Evolutionary conservation across 2,797 vertebrate genomes (phyloP).

Genomic region (Lepus townsendii): DNA sequence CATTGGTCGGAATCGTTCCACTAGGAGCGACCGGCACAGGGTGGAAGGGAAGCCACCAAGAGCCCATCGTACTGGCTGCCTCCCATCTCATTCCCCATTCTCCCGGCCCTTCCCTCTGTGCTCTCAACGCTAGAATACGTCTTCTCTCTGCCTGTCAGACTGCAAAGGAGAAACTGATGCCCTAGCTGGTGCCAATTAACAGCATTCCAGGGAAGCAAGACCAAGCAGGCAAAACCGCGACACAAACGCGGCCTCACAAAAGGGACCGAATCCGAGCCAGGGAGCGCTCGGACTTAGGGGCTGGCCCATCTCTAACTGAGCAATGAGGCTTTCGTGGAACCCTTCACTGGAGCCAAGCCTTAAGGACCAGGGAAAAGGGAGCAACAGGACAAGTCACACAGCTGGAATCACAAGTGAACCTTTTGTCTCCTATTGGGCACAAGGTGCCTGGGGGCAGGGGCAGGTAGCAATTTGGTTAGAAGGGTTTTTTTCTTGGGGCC

Average conservation of each 20-base stretch:
- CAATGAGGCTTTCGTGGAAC: neutral
- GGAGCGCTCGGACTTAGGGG: neutral
- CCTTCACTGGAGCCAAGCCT: neutral
- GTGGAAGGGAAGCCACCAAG: neutral
- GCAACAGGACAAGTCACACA: neutral
- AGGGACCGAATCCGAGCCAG: neutral
- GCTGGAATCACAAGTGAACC: too few species aligned
- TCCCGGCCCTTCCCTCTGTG: rapidly evolving
- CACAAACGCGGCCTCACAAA: neutral
- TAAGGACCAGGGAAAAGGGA: neutral
- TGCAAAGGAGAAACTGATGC: neutral
- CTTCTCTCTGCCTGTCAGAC: neutral
- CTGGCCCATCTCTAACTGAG: neutral
- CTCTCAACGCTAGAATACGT: neutral
- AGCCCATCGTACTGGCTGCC: neutral
- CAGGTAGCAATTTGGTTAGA: neutral
- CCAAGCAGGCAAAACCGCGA: neutral
- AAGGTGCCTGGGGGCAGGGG: rapidly evolving
- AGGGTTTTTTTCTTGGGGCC: too few species aligned
- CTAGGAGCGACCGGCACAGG: neutral
- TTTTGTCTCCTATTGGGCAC: too few species aligned
- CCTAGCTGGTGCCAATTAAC: neutral
- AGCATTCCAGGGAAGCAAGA: neutral
- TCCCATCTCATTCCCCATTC: neutral
- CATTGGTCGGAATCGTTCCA: neutral